A percentile compares a stretch with the other conserved stretches of the same genome.
These are phyloP conservation scores for Noctilio leporinus DNA, from an alignment of 2,113 vertebrate genomes.

Conservation along the genomic window DNA sequence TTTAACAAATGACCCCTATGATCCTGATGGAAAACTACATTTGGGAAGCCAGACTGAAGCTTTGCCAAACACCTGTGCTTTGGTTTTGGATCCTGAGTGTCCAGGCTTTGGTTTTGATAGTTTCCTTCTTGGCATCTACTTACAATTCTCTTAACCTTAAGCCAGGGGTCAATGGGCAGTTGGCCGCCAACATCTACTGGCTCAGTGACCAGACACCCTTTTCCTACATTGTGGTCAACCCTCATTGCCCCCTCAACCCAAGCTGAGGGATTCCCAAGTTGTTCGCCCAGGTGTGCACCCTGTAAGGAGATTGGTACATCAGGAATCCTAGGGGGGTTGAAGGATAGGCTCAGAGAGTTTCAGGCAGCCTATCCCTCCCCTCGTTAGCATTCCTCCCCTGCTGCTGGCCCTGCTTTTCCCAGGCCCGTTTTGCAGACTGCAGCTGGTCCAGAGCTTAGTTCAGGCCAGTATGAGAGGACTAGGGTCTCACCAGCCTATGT, in stretches of 20 bases:
- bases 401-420: background rate
- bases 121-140: background rate
- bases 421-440: background rate
- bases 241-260: background rate
- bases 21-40: background rate
- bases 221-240: background rate
- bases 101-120: background rate
- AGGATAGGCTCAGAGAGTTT: background rate
- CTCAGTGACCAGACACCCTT: background rate
- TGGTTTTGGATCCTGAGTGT: too few relatives aligned
- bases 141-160: background rate
- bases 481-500: background rate
- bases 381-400: background rate
- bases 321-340: background rate
- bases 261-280: background rate
- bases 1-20: background rate
- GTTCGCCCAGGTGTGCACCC: rapidly evolving
- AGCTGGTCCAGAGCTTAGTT: background rate
- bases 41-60: background rate
- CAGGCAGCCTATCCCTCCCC: background rate
- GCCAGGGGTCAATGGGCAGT: background rate
- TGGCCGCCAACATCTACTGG: background rate
- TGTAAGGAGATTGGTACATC: background rate
- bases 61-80: rapidly evolving
- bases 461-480: background rate